These are phyloP conservation scores for Saccostrea echinata DNA, from an alignment of 1,140 invertebrate species.

Conservation along the genomic window DNA sequence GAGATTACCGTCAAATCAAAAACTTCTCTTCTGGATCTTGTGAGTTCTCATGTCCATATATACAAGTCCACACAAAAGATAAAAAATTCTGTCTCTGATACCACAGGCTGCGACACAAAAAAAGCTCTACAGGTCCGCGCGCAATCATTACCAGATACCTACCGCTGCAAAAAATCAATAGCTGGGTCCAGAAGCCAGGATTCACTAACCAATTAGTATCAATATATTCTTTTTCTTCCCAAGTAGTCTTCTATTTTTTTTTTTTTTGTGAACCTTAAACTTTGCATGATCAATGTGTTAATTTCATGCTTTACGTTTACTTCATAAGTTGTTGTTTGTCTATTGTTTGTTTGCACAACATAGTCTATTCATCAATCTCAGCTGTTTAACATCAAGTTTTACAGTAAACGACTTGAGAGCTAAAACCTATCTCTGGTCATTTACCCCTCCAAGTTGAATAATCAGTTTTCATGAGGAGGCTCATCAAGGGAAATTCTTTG, in stretches of 20 bases:
- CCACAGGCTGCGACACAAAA: constrained; percentile 28
- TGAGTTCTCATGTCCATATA: not conserved
- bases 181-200: constrained; percentile 12
- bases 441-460: constrained; percentile 31
- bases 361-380: constrained; percentile 35
- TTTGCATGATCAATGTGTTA: constrained; percentile 26
- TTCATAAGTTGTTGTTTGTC: constrained; percentile 6
- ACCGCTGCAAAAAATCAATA: constrained; percentile 31
- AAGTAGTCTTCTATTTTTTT: not conserved
- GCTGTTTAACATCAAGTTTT: constrained; percentile 37
- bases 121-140: constrained; percentile 18
- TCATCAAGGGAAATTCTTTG: not conserved
- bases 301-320: constrained; percentile 28
- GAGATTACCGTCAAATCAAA: not conserved
- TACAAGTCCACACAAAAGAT: not conserved
- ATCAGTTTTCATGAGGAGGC: constrained; percentile 7
- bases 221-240: constrained; percentile 23
- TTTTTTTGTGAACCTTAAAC: not conserved
- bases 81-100: not conserved
- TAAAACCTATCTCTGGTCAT: constrained; percentile 37
- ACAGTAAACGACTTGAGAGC: constrained; percentile 27
- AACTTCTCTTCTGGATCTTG: not conserved
- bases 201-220: constrained; percentile 22
- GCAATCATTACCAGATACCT: constrained; percentile 37
- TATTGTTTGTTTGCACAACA: constrained; percentile 35